Evolutionary conservation across 2,888 invertebrate genomes (phyloP).

Genomic region (Leucania comma): DNA sequence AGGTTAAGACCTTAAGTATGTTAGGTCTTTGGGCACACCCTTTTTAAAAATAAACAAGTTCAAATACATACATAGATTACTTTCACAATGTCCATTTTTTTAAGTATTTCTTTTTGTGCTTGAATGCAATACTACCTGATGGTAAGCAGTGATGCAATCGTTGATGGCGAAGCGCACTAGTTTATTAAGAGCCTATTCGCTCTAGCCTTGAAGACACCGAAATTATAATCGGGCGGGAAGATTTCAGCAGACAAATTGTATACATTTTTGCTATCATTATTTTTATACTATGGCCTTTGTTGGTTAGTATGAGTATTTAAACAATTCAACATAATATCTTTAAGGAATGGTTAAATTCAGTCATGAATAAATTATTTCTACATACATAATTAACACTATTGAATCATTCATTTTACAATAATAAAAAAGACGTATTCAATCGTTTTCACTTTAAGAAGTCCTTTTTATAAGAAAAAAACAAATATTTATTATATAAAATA

Average conservation of each 20-base stretch:
- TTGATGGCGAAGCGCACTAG: too few relatives aligned
- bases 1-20: background rate
- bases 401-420: conserved; percentile 22
- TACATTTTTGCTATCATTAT: conserved; percentile 7
- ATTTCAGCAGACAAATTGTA: too few relatives aligned
- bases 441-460: background rate
- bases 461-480: too few relatives aligned
- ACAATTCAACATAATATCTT: conserved; percentile 36
- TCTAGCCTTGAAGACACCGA: too few relatives aligned
- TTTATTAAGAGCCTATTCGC: background rate
- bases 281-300: background rate
- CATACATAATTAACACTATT: conserved; percentile 12
- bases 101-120: too few relatives aligned
- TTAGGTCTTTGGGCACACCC: background rate
- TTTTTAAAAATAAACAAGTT: background rate
- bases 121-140: too few relatives aligned
- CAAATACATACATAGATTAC: background rate
- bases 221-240: too few relatives aligned
- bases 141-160: too few relatives aligned
- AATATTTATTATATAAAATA: conserved; percentile 11
- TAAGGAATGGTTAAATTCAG: conserved; percentile 42
- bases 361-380: conserved; percentile 20
- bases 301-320: background rate
- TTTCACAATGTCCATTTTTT: background rate
- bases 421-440: conserved; percentile 5